These are phyloP conservation scores for Diorhabda carinulata DNA, from an alignment of 1,140 invertebrate genomes.

Conservation along the genomic window DNA sequence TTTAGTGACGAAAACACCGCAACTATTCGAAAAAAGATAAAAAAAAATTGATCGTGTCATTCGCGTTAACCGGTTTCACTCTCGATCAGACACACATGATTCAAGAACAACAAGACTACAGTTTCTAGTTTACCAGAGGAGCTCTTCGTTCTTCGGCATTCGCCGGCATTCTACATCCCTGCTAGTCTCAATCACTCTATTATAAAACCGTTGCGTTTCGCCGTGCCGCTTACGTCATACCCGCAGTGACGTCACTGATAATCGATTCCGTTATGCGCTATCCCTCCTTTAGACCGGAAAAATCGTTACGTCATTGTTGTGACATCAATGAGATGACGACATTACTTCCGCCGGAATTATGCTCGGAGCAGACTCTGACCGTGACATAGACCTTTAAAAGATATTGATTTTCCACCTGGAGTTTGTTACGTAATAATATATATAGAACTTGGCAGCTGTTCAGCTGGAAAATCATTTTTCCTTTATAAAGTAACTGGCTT, in stretches of 20 bases:
- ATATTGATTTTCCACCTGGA: slow-evolving; percentile 8
- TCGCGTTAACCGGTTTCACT: neutral
- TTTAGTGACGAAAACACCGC: too few species aligned
- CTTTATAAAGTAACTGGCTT: neutral
- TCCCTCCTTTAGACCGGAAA: slow-evolving; percentile 15
- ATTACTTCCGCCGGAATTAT: slow-evolving; percentile 22
- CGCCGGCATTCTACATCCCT: slow-evolving; percentile 42
- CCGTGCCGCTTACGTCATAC: slow-evolving; percentile 36
- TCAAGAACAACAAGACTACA: slow-evolving; percentile 5
- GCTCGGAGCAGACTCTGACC: neutral
- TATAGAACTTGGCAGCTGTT: neutral
- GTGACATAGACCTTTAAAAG: slow-evolving; percentile 6
- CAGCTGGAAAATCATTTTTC: slow-evolving; percentile 2
- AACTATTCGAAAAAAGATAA: too few species aligned
- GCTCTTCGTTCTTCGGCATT: slow-evolving; percentile 32
- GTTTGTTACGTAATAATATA: neutral
- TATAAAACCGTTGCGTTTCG: slow-evolving; percentile 42
- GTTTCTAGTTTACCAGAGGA: neutral
- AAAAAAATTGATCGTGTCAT: too few species aligned
- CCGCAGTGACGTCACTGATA: slow-evolving; percentile 28
- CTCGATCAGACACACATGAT: slow-evolving; percentile 12
- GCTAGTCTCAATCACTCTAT: slow-evolving; percentile 42
- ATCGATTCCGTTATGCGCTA: slow-evolving; percentile 23
- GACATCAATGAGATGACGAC: slow-evolving; percentile 32
- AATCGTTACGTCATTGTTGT: slow-evolving; percentile 31